Percentiles rank a stretch among this genome's conserved stretches.
Conservation (phyloP, 2,888 invertebrate genomes). For the Drosophila atripex region DNA sequence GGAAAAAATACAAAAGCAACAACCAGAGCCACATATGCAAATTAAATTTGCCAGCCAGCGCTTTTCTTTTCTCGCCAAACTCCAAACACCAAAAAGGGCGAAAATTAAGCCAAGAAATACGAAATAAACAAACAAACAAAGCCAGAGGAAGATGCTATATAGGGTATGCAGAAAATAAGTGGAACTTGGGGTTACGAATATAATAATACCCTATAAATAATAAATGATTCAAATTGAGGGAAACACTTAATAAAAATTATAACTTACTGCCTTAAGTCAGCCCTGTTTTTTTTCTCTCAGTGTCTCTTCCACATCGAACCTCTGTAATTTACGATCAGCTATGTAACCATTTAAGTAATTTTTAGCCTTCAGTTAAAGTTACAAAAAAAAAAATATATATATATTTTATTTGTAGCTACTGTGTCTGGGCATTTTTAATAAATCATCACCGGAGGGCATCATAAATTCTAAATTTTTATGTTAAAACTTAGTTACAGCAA, state of each 20-base stretch:
- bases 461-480: background rate
- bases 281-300: background rate
- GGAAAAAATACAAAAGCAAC: constrained; percentile 13
- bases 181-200: background rate
- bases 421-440: background rate
- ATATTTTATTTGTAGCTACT: background rate
- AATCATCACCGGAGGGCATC: background rate
- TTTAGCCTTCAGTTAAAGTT: background rate
- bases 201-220: constrained; percentile 9
- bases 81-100: constrained; percentile 17
- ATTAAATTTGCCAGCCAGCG: constrained; percentile 69
- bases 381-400: background rate
- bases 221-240: no score
- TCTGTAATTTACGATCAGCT: background rate
- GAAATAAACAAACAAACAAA: constrained; percentile 8
- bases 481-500: background rate
- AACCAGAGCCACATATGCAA: constrained; percentile 67
- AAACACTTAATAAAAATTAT: background rate
- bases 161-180: background rate
- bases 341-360: background rate
- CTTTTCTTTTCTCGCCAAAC: constrained; percentile 50
- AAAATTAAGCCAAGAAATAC: constrained; percentile 46
- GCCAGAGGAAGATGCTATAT: constrained; percentile 15
- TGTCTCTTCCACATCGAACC: background rate
- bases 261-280: no score